These are phyloP conservation scores for Poeciliopsis occidentalis DNA, from an alignment of 2,113 vertebrate genomes.

Conservation along the genomic window DNA sequence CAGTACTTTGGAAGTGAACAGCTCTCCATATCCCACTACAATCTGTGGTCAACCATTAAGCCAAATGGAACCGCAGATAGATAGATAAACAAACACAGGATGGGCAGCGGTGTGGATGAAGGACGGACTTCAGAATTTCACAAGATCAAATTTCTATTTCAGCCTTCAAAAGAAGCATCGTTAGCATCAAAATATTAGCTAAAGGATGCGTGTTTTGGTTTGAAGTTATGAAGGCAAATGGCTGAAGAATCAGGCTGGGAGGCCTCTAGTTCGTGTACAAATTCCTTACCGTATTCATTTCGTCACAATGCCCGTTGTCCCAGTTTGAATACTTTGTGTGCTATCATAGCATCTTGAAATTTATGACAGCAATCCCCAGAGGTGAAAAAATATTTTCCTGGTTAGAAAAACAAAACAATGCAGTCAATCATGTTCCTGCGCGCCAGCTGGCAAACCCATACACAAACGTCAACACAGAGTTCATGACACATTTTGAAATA, in stretches of 20 bases:
- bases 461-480: neutral
- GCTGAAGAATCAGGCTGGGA: too few relatives aligned
- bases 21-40: conserved; percentile 18
- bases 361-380: accelerated
- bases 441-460: neutral
- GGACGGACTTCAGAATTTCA: neutral
- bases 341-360: neutral
- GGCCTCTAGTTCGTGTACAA: neutral
- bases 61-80: neutral
- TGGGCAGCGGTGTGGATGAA: too few relatives aligned
- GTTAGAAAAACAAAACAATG: conserved; percentile 5
- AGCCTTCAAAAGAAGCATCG: neutral
- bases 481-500: neutral
- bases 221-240: neutral
- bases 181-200: neutral
- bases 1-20: neutral
- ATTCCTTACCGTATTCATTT: neutral
- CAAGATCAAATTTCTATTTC: neutral
- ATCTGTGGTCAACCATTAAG: conserved; percentile 60
- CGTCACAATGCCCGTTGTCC: neutral
- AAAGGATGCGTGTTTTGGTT: neutral
- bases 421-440: neutral
- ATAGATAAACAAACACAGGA: neutral
- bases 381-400: neutral
- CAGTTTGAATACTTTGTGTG: neutral